A percentile compares a stretch with the other conserved stretches of the same genome.
phyloP scores from a whole-genome alignment of 1,140 invertebrate species.

The Ooceraea biroi region DNA sequence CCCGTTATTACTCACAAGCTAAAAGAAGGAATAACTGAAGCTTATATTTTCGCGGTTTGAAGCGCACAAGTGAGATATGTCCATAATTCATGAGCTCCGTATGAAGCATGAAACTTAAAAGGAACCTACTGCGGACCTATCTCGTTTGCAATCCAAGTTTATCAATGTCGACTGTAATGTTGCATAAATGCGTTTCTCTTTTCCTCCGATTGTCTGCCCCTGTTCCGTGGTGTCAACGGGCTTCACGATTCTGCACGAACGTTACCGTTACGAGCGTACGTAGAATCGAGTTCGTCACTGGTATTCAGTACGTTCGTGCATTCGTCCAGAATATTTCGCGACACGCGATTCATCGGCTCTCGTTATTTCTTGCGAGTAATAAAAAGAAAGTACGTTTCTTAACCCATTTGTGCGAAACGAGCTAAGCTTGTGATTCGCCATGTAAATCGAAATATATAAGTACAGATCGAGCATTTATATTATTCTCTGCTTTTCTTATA shows the following conservation, averaged over 20 bases:
- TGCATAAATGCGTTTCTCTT: slow-evolving; percentile 13
- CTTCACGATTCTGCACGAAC: slow-evolving; percentile 29
- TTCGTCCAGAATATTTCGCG: too few relatives aligned
- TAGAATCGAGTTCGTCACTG: too few relatives aligned
- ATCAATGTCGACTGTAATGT: too few relatives aligned
- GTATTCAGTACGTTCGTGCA: too few relatives aligned
- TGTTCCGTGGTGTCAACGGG: neutral
- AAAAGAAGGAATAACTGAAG: neutral
- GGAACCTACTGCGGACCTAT: neutral
- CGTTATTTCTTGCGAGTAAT: too few relatives aligned
- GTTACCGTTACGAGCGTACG: slow-evolving; percentile 54
- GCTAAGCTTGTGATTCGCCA: too few relatives aligned
- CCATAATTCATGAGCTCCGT: neutral
- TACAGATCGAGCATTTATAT: too few relatives aligned
- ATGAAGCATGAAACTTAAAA: neutral
- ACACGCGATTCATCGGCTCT: too few relatives aligned
- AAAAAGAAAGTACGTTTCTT: too few relatives aligned
- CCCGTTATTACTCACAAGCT: slow-evolving; percentile 7
- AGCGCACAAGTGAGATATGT: neutral
- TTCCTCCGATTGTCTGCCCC: slow-evolving; percentile 26
- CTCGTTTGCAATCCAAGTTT: neutral
- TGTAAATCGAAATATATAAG: too few relatives aligned
- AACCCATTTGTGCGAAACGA: too few relatives aligned
- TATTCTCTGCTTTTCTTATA: too few relatives aligned
- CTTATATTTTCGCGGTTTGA: neutral